phyloP scores from a whole-genome alignment of 2,888 invertebrate species.

The Lepidochitona cinerea region DNA sequence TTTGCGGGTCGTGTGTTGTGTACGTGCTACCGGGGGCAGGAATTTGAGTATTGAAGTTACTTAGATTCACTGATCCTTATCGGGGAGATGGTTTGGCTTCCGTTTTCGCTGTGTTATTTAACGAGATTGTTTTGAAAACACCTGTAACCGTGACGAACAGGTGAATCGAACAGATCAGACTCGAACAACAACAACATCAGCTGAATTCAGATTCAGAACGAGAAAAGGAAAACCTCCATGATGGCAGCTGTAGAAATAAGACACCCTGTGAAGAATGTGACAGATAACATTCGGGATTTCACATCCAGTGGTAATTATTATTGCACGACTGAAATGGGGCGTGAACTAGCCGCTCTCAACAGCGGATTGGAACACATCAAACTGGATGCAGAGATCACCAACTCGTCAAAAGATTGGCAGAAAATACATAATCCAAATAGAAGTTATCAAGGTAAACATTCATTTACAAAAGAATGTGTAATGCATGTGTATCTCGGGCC shows the following conservation, averaged over 20 bases:
- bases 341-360: conserved; percentile 55
- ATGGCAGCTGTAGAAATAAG: background rate
- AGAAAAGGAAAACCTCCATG: too few relatives aligned
- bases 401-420: conserved; percentile 53
- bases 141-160: too few relatives aligned
- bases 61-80: background rate
- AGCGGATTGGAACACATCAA: conserved; percentile 64
- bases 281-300: conserved; percentile 46
- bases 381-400: conserved; percentile 58
- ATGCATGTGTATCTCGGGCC: too few relatives aligned
- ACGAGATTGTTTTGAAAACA: too few relatives aligned
- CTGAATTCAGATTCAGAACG: too few relatives aligned
- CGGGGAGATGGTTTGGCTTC: background rate
- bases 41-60: background rate
- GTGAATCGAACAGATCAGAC: too few relatives aligned
- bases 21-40: background rate
- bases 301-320: conserved; percentile 60
- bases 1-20: background rate
- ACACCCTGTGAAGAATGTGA: conserved; percentile 28
- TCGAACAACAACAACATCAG: too few relatives aligned
- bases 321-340: conserved; percentile 62
- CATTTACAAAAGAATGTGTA: too few relatives aligned
- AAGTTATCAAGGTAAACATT: conserved; percentile 15
- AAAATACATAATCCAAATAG: conserved; percentile 37
- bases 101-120: too few relatives aligned